Base-by-base conservation (phyloP, 2,113 vertebrate genomes). In the Dendrocopos noguchii region DNA sequence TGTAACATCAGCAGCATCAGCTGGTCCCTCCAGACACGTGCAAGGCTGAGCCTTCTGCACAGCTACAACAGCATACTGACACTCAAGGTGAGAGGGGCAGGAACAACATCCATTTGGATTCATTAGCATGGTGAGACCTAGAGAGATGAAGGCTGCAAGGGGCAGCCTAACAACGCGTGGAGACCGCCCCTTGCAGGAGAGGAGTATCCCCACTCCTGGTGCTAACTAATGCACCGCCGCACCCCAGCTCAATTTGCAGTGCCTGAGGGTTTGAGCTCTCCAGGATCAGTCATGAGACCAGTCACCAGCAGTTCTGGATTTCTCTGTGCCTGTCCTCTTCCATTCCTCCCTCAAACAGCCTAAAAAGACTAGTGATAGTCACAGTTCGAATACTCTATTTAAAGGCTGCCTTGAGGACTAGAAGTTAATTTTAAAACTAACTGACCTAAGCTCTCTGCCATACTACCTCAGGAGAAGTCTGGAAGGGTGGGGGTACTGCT, bases 371-470 rank as follows among this genome's bases (percentile, higher is more conserved):
- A 65, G 92, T 25, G 73, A 80, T 27, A 94, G 81, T 86, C 95
- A 87, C 90, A 83, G 67, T 77, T 86, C 73, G 71, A 82, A 79
- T 19, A 18, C 73, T 76, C 77, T 85, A 73, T 94, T 88, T 92
- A 94, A 93, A 96, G 84, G 42, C 59, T 95, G 94, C 90, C 94
- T 94, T 53, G 76, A 95, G 95, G 90, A 95, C 91, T 82, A 73
- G 83, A 95, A 97, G 93, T 96, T 96, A 97, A 97, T 96, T 95
- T 94, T 94, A 93, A 96, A 93, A 88, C 88, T 91, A 95, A 97
- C 91, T 97, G 95, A 95, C 93, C 96, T 96, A 94, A 95, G 94
- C 92, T 91, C 75, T 89, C 80, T 94, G 90, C 88, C 73, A 50
- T 9, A 79, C 29, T 74, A 93, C 87, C 93, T 96, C 89, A 87